phyloP scores from a whole-genome alignment of 2,888 invertebrate species.

The Gari tellinella region DNA sequence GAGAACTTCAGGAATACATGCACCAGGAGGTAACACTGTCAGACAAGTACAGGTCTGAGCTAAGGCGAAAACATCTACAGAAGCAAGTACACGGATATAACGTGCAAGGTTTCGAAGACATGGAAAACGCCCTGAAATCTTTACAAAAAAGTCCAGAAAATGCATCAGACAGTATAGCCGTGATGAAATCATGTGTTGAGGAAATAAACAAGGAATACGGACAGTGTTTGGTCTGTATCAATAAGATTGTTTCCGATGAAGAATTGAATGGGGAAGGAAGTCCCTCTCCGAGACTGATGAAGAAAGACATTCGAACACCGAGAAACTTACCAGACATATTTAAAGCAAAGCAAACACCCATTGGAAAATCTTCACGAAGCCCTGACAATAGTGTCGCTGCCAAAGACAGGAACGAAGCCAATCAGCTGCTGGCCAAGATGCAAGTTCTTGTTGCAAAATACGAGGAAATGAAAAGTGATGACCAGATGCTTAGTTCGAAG shows the following conservation, averaged over 20 bases:
- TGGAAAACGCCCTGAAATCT: conserved; percentile 42
- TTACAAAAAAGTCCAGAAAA: conserved; percentile 41
- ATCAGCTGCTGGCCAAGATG: conserved; percentile 48
- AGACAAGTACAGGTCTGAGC: conserved; percentile 62
- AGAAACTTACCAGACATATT: conserved; percentile 52
- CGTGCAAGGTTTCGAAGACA: conserved; percentile 55
- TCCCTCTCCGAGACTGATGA: conserved; percentile 23
- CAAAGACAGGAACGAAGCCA: conserved; percentile 35
- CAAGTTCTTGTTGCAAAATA: conserved; percentile 40
- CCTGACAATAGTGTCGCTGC: conserved; percentile 29
- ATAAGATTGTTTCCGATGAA: conserved; percentile 28
- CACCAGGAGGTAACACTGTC: conserved; percentile 64
- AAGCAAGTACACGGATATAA: conserved; percentile 60
- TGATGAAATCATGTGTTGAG: conserved; percentile 48
- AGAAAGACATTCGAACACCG: conserved; percentile 19
- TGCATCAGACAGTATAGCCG: conserved; percentile 39
- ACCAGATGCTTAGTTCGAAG: conserved; percentile 44
- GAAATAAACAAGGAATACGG: conserved; percentile 63
- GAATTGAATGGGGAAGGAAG: background rate
- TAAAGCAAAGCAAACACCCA: conserved; percentile 22
- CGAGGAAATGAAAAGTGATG: conserved; percentile 52
- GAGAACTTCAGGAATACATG: conserved; percentile 65
- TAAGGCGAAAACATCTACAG: conserved; percentile 62
- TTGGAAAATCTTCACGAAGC: conserved; percentile 30
- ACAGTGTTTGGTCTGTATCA: conserved; percentile 62